These are phyloP conservation scores for Macquaria australasica DNA, from an alignment of 2,113 vertebrate species.

Conservation along the genomic window DNA sequence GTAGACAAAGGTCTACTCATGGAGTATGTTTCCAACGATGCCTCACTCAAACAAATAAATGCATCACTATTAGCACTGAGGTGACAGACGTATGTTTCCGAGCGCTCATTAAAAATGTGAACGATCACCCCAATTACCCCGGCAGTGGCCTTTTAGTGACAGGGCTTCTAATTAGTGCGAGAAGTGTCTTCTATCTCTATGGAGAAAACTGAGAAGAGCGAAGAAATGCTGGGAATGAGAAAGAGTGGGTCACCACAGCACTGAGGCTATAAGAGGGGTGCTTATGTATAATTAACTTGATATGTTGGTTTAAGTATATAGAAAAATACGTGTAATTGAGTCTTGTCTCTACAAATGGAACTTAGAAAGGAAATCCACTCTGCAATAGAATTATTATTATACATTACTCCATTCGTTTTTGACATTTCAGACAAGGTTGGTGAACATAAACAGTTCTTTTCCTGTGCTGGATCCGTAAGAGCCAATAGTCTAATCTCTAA, in stretches of 20 bases:
- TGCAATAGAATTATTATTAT: background rate
- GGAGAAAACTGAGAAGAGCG: slow-evolving; percentile 51
- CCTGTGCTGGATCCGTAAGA: background rate
- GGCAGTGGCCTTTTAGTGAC: slow-evolving; percentile 77
- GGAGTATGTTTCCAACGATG: slow-evolving; percentile 43
- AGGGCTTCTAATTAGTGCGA: slow-evolving; percentile 75
- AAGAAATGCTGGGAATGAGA: slow-evolving; percentile 57
- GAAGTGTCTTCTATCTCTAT: slow-evolving; percentile 65
- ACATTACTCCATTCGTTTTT: slow-evolving; percentile 12
- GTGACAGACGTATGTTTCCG: slow-evolving; percentile 69
- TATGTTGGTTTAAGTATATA: slow-evolving; percentile 34
- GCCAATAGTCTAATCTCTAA: slow-evolving; percentile 30
- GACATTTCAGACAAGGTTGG: slow-evolving; percentile 33
- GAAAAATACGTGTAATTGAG: slow-evolving; percentile 31
- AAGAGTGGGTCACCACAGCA: slow-evolving; percentile 48
- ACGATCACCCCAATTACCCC: slow-evolving; percentile 79
- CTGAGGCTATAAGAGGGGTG: slow-evolving; percentile 34
- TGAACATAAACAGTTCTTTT: slow-evolving; percentile 32
- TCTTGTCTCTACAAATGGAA: slow-evolving; percentile 31
- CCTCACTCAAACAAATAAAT: slow-evolving; percentile 65
- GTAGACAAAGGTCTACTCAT: slow-evolving; percentile 6
- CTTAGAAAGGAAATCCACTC: slow-evolving; percentile 9
- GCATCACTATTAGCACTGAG: slow-evolving; percentile 72
- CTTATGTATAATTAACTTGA: slow-evolving; percentile 64
- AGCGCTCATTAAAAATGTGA: slow-evolving; percentile 79